Conservation (phyloP, 2,797 vertebrate genomes). For the Eidolon dupreanum region DNA sequence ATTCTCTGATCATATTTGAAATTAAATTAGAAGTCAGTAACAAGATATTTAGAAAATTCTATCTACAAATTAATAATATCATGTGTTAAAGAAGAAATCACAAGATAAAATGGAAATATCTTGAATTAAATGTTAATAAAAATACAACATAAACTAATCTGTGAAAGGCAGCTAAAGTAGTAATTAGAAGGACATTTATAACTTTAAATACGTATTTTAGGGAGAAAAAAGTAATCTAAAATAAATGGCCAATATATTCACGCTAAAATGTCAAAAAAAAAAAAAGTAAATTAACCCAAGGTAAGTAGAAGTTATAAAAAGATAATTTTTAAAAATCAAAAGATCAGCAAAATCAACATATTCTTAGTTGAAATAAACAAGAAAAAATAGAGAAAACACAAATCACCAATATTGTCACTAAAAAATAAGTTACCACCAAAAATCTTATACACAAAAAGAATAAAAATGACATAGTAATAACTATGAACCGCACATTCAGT, state of each 20-base stretch:
- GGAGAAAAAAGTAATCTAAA: neutral
- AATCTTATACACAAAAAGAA: neutral
- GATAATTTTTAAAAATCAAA: neutral
- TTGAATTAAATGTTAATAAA: neutral
- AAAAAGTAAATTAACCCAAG: neutral
- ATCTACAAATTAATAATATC: neutral
- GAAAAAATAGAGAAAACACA: neutral
- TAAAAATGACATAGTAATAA: neutral
- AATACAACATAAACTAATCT: neutral
- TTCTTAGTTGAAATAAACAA: too few species aligned
- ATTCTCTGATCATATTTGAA: neutral
- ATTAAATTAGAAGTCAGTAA: constrained; percentile 3
- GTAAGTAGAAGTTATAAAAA: neutral
- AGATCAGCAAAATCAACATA: neutral
- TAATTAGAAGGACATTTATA: neutral
- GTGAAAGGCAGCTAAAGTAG: neutral
- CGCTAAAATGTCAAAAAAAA: neutral
- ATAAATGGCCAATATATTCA: neutral
- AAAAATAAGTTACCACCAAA: neutral
- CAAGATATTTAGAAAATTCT: neutral
- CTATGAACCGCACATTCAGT: neutral
- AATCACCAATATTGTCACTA: neutral
- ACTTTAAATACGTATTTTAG: neutral
- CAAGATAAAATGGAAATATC: neutral
- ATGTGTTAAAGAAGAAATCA: neutral